These are phyloP conservation scores for Labeo calbasu DNA, from an alignment of 2,797 vertebrate genomes.

Conservation along the genomic window DNA sequence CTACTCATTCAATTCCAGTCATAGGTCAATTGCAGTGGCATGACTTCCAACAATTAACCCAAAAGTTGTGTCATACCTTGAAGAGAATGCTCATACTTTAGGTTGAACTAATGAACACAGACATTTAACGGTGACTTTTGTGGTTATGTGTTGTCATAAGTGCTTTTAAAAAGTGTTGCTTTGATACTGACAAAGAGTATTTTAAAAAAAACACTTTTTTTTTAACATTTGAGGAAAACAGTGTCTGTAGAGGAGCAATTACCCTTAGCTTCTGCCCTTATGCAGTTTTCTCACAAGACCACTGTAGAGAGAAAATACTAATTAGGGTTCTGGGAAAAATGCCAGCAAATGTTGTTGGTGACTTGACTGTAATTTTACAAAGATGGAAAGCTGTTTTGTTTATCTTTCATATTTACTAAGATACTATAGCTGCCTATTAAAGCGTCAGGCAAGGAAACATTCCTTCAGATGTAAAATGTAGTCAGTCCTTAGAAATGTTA, in stretches of 20 bases:
- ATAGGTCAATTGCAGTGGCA: not conserved
- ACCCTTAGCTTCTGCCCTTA: not conserved
- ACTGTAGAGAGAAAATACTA: constrained; percentile 7
- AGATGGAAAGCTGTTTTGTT: not conserved
- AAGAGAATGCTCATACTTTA: not conserved
- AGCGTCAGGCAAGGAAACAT: not conserved
- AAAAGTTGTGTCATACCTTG: not conserved
- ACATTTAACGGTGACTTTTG: not conserved
- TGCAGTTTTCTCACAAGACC: not conserved
- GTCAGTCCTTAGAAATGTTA: no score
- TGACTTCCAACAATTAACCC: not conserved
- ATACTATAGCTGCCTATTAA: not conserved
- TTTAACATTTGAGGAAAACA: constrained; percentile 9
- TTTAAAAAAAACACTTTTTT: not conserved
- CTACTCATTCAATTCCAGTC: not conserved
- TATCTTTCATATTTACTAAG: constrained; percentile 6
- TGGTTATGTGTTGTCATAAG: not conserved
- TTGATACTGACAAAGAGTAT: not conserved
- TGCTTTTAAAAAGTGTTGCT: constrained; percentile 1
- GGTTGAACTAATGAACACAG: not conserved
- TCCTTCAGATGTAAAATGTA: not conserved
- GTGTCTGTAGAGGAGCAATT: not conserved
- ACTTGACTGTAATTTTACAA: constrained; percentile 29
- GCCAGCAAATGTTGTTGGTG: constrained; percentile 35
- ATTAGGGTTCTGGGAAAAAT: constrained; percentile 43